These are phyloP conservation scores for Noctilio leporinus DNA, from an alignment of 2,113 vertebrate genomes.

Conservation along the genomic window DNA sequence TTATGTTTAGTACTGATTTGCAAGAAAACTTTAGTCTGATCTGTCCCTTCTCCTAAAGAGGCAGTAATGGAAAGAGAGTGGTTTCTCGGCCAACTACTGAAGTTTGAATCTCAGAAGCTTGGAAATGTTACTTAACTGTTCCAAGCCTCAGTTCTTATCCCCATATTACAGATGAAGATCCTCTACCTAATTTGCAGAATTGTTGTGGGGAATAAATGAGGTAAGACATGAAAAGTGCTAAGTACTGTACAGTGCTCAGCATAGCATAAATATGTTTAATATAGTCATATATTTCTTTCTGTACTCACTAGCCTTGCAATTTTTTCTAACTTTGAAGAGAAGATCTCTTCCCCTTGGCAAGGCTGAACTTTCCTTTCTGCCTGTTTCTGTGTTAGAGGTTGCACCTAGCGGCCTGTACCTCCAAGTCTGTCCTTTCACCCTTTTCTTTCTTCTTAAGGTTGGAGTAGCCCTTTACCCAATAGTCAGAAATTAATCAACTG, in stretches of 20 bases:
- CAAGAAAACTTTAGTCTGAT: neutral
- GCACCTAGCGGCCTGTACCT: neutral
- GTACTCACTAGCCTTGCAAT: neutral
- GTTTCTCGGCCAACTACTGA: neutral
- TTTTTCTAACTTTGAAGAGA: neutral
- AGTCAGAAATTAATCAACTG: neutral
- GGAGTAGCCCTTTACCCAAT: neutral
- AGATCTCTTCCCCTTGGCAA: neutral
- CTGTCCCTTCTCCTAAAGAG: neutral
- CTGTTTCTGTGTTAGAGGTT: neutral
- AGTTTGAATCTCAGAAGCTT: neutral
- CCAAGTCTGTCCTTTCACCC: neutral
- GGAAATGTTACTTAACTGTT: neutral
- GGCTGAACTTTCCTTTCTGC: neutral
- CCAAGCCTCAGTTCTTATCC: neutral
- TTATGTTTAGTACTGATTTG: neutral
- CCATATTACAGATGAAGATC: neutral
- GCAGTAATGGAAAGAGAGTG: neutral
- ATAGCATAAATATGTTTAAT: neutral
- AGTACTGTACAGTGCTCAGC: neutral
- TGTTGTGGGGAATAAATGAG: neutral
- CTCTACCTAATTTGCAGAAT: neutral
- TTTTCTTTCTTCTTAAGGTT: neutral
- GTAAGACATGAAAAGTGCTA: neutral
- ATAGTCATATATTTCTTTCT: neutral